phyloP scores from a whole-genome alignment of 1,140 invertebrate species.

The Coelopa frigida region DNA sequence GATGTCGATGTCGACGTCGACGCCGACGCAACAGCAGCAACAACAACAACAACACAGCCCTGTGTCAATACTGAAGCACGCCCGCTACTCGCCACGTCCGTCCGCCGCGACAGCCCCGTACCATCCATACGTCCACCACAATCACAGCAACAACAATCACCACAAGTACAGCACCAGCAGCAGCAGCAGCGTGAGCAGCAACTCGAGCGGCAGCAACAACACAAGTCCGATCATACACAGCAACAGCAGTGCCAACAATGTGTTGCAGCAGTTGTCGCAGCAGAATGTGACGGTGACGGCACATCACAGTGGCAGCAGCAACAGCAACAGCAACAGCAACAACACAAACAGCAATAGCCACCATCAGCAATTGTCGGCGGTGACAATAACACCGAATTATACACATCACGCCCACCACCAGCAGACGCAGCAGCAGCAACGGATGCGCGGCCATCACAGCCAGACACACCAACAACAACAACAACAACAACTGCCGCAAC shows the following conservation, averaged over 20 bases:
- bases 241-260: constrained; percentile 41
- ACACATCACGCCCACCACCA: background rate
- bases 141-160: constrained; percentile 24
- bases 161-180: constrained; percentile 5
- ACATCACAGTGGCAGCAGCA: constrained; percentile 25
- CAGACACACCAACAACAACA: constrained; percentile 24
- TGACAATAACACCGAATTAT: constrained; percentile 39
- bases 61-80: constrained; percentile 64
- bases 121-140: constrained; percentile 41
- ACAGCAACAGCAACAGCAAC: constrained; percentile 9
- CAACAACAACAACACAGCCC: constrained; percentile 13
- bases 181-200: constrained; percentile 18
- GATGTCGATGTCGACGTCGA: constrained; percentile 7
- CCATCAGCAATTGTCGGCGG: constrained; percentile 28
- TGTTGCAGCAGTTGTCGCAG: constrained; percentile 38
- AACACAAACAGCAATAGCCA: constrained; percentile 10
- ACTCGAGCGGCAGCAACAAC: constrained; percentile 24
- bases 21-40: constrained; percentile 12
- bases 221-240: constrained; percentile 34
- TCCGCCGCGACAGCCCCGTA: constrained; percentile 49
- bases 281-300: constrained; percentile 40
- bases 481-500: constrained; percentile 13
- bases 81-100: constrained; percentile 60
- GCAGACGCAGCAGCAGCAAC: constrained; percentile 27
- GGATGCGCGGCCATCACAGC: constrained; percentile 13